Evolutionary conservation across 2,888 invertebrate species (phyloP).

Genomic region (Neuroscelio doddi): DNA sequence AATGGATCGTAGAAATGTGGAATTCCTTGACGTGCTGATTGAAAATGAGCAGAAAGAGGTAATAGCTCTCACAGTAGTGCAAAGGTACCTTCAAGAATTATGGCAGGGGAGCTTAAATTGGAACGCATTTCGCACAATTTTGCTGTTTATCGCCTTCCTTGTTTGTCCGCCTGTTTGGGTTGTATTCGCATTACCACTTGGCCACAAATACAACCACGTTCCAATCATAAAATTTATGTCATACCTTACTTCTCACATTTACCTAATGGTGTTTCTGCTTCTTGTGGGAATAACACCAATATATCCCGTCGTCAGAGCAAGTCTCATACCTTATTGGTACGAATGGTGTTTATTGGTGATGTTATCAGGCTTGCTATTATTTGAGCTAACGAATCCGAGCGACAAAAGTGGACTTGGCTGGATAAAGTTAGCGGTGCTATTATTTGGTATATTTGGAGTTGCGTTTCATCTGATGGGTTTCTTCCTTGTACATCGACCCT

Average conservation of each 20-base stretch:
- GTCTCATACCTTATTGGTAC: conserved; percentile 92
- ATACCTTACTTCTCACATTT: conserved; percentile 98
- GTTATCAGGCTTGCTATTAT: conserved; percentile 94
- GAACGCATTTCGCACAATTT: conserved; percentile 95
- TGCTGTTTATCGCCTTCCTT: conserved; percentile 93
- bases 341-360: conserved; percentile 96
- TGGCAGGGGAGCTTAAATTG: conserved; percentile 98
- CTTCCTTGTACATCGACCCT: conserved; percentile 77
- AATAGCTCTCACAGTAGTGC: conserved; percentile 97
- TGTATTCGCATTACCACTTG: conserved; percentile 93
- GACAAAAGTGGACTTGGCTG: conserved; percentile 97
- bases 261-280: conserved; percentile 94
- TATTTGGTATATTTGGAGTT: conserved; percentile 92
- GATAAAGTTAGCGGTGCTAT: conserved; percentile 89
- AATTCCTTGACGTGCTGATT: conserved; percentile 96
- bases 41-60: conserved; percentile 99
- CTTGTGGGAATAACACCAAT: conserved; percentile 92
- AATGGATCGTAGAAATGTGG: conserved; percentile 93
- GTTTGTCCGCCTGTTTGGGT: conserved; percentile 97
- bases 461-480: conserved; percentile 89
- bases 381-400: conserved; percentile 97
- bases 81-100: conserved; percentile 96
- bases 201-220: conserved; percentile 96
- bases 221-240: conserved; percentile 99
- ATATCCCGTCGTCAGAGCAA: conserved; percentile 85